Evolutionary conservation across 2,113 vertebrate species (phyloP), one percentile per base, ranked within the genome.

Genomic region (Cricetomys ansorgei): DNA sequence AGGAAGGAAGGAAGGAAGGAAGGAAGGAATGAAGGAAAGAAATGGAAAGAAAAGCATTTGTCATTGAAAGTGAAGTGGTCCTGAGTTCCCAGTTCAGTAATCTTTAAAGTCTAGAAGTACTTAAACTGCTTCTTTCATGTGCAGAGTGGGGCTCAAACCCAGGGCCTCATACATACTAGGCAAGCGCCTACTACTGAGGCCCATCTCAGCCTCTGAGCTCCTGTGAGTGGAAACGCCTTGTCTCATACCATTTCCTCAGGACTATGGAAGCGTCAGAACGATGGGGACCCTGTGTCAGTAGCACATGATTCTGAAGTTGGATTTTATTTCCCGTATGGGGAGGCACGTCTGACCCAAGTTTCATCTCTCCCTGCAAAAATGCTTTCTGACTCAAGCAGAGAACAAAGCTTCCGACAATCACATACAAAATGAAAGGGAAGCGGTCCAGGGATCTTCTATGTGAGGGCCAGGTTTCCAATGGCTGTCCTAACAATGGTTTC

Each of bases 391-490:
- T 50, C 75, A 92, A 69, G 16, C 1, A 2, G 34, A 87, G 65
- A 88, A 70, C 85, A 91, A 84, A 76, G 29, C 77, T 84, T 45
- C 48, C 62, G 34, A 89, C 57, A 81, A 83, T 91, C 70, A 87
- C 0, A 1, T 91, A 67, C 88, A 86, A 89, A 91, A 72, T 72
- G n/a, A n/a, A n/a, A n/a, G n/a, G n/a, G 94, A 91, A 92, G 76
- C 37, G 67, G 67, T 84, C 91, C 37, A 9, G 1, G 13, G 57
- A 75, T 57, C 62, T 87, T 83, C 73, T 72, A 23, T 1, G 40
- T 23, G 50, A 92, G 77, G 55, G 88, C 2, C 2, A 17, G 85
- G 67, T 67, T 84, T 94, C 67, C 29, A 43, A 43, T 72, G 40
- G 57, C 29, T 27, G 64, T 37, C 59, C 79, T 75, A 43, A 48